Base-by-base conservation (phyloP, 2,797 vertebrate species). In the Danio albolineatus region DNA sequence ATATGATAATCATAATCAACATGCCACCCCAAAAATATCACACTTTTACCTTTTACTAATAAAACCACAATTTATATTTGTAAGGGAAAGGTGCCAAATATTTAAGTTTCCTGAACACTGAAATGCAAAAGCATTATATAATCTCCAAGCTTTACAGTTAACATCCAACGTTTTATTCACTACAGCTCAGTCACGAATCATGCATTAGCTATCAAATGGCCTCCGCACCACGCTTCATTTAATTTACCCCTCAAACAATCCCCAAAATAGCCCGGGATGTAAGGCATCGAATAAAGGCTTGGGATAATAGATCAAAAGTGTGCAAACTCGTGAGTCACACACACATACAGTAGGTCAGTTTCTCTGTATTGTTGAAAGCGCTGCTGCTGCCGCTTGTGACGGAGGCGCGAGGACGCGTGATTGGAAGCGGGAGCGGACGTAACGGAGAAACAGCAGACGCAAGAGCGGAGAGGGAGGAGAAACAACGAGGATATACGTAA, bases 381-480 rank as follows among this genome's bases (percentile, higher is more conserved):
- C 90, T 83, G 76, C 88, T 57, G 90, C 88, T 92, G 92, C 88
- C 51, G 90, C 88, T 92, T 90, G 93, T 93, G 92, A 85, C 59
- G 57, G 4, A 44, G 39, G 86, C 86, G 80, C 85, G 86, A 77
- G 87, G 73, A 70, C 89, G 75, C 81, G 67, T 80, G 85, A 82
- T 86, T 84, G 86, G 80, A 80, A 73, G 79, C 80, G 62, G 66
- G 85, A 82, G 59, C 80, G 76, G 89, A 94, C 92, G 94, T 94
- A 93, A 94, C 91, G 89, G 91, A 93, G 91, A 90, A 87, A 89
- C 85, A 88, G 84, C 74, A 83, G 89, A 92, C 92, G 92, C 89
- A 92, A 88, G 67, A 69, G 86, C 70, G 62, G 85, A 88, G 88
- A 86, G 91, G 91, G 92, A 87, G 92, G 91, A 88, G 92, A 72